These are phyloP conservation scores for Eupithecia abbreviata DNA, from an alignment of 2,888 invertebrate species.

Conservation along the genomic window DNA sequence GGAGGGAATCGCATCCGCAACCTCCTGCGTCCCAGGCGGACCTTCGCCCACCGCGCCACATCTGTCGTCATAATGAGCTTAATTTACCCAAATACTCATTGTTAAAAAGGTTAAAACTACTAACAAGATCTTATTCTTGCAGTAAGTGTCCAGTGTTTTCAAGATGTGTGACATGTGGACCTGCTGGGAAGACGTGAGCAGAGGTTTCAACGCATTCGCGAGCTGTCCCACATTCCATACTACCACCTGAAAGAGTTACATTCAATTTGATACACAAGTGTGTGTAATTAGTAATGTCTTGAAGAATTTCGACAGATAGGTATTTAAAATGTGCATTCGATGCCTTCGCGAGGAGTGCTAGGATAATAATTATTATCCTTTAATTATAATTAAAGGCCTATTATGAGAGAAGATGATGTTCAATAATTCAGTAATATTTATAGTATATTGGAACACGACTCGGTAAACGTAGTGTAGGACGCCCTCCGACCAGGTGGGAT, in stretches of 20 bases:
- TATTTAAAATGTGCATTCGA: neutral
- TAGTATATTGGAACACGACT: no score
- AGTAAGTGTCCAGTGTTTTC: constrained; percentile 75
- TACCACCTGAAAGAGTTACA: constrained; percentile 68
- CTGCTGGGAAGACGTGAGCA: constrained; percentile 73
- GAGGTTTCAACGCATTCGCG: constrained; percentile 82
- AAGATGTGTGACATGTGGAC: constrained; percentile 74
- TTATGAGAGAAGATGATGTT: no score
- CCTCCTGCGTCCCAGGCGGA: no score
- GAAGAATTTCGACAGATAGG: neutral
- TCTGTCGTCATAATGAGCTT: neutral
- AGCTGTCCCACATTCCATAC: constrained; percentile 86
- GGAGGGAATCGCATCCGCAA: no score
- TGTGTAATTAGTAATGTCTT: neutral
- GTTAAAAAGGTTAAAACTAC: constrained; percentile 34
- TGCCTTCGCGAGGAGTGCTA: no score
- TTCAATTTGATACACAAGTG: neutral
- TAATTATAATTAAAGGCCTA: no score
- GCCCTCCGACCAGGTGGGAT: no score
- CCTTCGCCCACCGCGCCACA: no score
- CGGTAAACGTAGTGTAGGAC: no score
- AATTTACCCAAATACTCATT: neutral
- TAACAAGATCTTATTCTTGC: constrained; percentile 79
- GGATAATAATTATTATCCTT: no score
- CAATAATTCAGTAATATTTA: no score